Base-by-base conservation (phyloP, 2,888 invertebrate genomes). In the Tortrix viridana region DNA sequence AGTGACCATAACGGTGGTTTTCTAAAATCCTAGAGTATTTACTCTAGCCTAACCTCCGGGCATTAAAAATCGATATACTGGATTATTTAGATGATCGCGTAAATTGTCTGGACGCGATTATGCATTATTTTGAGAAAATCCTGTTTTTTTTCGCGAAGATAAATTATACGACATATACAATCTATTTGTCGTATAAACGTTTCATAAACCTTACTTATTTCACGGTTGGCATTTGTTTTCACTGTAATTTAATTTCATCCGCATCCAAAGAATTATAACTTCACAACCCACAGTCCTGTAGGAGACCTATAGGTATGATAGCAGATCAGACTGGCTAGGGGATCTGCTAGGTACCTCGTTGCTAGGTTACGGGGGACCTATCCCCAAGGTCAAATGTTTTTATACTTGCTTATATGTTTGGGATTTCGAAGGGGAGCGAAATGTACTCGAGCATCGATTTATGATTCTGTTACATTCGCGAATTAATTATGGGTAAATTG, bases 351-450 rank as follows among this genome's bases (percentile, higher is more conserved):
- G 77, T 79, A 77, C 74, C 78, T 76, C 85, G 90, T 91, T 89
- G 90, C 89, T 88, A 88, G 86, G 91, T 84, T 87, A 89, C 89
- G 81, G 80, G 83, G 84, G 80, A 78, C 84, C 77, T 76, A 78
- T 77, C 82, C 83, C 88, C 91, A 91, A 90, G 91, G 91, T 91
- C 91, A 91, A 76, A 82, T 78, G 79, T 79, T 80, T 52, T 80
- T 85, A 86, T 85, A 86, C 75, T 70, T 75, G 75, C 79, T 81
- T 74, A 75, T 83, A 84, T 55, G 71, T 82, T 71, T 77, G 79
- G 76, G 73, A 72, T 80, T 77, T 82, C 80, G 79, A 74, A 76
- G 84, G 87, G 86, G 87, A 81, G 84, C 60, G 43, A 43, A 49
- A 62, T 70, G 71, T 69, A 69, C 68, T 70, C 60, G 44, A 49